Percentiles rank a stretch among this genome's conserved stretches.
Evolutionary conservation across 2,113 vertebrate species (phyloP).

Genomic region (Rhinolophus ferrumequinum): DNA sequence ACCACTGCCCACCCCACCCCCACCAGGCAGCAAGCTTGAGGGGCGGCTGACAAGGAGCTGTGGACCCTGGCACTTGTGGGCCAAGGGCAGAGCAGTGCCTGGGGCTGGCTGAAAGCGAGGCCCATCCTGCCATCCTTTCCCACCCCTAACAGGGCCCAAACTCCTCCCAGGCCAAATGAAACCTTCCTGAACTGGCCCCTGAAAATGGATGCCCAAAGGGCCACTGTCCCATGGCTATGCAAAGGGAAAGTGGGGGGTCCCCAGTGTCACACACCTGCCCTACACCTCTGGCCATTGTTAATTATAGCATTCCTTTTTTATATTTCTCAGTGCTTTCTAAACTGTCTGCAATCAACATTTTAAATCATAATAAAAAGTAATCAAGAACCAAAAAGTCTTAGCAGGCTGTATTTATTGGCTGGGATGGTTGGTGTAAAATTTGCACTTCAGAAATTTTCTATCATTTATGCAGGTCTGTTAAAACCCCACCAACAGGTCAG

Average conservation of each 20-base stretch:
- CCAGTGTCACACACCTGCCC: not conserved
- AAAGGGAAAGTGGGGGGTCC: not conserved
- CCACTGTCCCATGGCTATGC: not conserved
- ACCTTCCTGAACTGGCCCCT: not conserved
- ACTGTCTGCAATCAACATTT: not conserved
- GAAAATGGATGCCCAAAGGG: not conserved
- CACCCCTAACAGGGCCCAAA: too few species aligned
- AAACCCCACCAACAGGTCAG: not conserved
- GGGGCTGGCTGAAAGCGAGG: not conserved
- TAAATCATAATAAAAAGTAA: not conserved
- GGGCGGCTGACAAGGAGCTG: not conserved
- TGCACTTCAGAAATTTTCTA: not conserved
- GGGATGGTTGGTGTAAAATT: not conserved
- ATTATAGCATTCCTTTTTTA: not conserved
- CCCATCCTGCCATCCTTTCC: not conserved
- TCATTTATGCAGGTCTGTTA: not conserved
- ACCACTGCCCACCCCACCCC: too few species aligned
- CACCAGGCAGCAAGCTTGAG: not conserved
- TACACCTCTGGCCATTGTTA: not conserved
- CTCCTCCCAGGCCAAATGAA: not conserved
- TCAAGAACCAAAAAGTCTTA: not conserved
- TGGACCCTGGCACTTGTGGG: not conserved
- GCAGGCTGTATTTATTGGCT: not conserved
- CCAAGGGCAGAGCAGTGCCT: not conserved
- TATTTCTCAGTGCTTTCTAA: not conserved